phyloP scores from a whole-genome alignment of 37 sponge, comb jelly and placozoan genomes.

The Hormiphora californensis region DNA sequence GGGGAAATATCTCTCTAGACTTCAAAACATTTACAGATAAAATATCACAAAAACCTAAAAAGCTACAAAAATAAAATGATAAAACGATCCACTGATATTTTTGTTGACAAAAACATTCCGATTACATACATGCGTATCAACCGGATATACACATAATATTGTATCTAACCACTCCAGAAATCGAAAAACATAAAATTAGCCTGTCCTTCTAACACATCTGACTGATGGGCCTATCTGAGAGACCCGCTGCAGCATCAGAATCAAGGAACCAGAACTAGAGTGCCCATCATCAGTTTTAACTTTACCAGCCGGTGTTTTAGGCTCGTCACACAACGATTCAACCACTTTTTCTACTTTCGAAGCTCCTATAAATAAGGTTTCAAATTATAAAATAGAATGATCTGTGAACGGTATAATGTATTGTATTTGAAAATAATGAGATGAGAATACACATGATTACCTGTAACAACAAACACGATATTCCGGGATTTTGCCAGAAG shows the following conservation, averaged over 20 bases:
- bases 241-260: slow-evolving; percentile 60
- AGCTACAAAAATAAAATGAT: too few species aligned
- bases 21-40: too few species aligned
- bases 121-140: too few species aligned
- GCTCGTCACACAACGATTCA: not conserved
- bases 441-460: slow-evolving; percentile 26
- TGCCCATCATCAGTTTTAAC: slow-evolving; percentile 71
- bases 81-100: too few species aligned
- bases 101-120: too few species aligned
- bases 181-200: too few species aligned
- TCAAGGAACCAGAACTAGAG: slow-evolving; percentile 85
- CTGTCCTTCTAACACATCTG: not conserved
- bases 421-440: not conserved
- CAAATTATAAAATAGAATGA: not conserved
- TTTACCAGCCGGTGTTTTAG: slow-evolving; percentile 71
- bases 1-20: too few species aligned
- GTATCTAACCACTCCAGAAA: too few species aligned
- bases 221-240: not conserved
- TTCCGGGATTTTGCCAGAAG: slow-evolving; percentile 77
- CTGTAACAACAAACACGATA: slow-evolving; percentile 72
- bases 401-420: not conserved
- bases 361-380: not conserved
- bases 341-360: not conserved
- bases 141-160: too few species aligned
- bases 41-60: too few species aligned